Base-by-base conservation (phyloP, 2,888 invertebrate genomes). In the Seira ritae region DNA sequence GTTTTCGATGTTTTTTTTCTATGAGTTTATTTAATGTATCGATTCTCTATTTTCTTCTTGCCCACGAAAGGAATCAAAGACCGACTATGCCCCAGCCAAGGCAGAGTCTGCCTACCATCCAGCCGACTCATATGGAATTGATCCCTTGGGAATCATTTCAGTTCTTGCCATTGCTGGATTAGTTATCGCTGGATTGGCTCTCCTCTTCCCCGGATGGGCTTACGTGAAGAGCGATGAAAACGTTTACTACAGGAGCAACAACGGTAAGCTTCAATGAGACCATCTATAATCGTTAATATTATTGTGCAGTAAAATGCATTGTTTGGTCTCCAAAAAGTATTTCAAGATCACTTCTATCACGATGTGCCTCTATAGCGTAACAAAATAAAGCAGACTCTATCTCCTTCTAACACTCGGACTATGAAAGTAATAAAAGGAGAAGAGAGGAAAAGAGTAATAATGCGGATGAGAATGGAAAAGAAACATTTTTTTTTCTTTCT, bases 191-290 rank as follows among this genome's bases (percentile, higher is more conserved):
- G 89, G 89, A 75, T 80, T 89, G 67, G 88, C 88, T 73, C 87
- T 89, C 31, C 86, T 89, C 72, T 88, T 89, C 87, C 89, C 89
- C 46, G 89, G 89, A 68, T 89, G 88, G 89, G 88, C 89, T 73
- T 89, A 88, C 76, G 89, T 89, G n/a, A 86, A 88, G 65, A 86
- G 87, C 74, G 88, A 89, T 71, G 88, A 89, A 68, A 87, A 88
- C 75, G 88, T 89, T 67, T 89, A 88, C 88, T 89, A 89, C 87
- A 88, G 89, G 77, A 88, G 87, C 84, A 86, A 87, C 75, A 84
- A 88, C 78, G 89, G 89, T 87, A 84, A 84, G 83, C 50, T 22
- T 37, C 65, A 60, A 23, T 10, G 20, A 19, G 31, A 22, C 15
- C 20, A 19, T 22, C 2, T n/a, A 19, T 15, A 17, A 67, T 22